A percentile compares a stretch with the other conserved stretches of the same genome.
Conservation (phyloP, 2,888 invertebrate genomes). For the Idaea biselata region DNA sequence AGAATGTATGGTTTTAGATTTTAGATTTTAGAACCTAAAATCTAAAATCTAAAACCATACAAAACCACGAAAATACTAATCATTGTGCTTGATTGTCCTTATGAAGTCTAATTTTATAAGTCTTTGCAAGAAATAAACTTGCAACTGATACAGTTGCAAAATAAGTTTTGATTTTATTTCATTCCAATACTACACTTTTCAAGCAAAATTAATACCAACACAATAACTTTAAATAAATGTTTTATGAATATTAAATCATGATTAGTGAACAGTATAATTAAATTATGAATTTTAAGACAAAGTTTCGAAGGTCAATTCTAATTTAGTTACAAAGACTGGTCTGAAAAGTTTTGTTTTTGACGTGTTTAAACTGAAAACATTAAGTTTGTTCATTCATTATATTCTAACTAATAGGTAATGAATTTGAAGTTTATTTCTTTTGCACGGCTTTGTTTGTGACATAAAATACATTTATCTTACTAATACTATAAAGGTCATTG, state of each 20-base stretch:
- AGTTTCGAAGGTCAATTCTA: neutral
- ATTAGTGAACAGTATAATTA: neutral
- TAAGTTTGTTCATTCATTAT: neutral
- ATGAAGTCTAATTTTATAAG: too few species aligned
- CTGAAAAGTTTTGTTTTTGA: neutral
- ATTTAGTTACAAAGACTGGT: neutral
- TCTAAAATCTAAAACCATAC: too few species aligned
- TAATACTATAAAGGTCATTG: too few species aligned
- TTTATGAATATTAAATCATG: neutral
- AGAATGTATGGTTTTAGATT: too few species aligned
- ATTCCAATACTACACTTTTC: neutral
- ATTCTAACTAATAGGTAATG: neutral
- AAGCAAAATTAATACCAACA: neutral
- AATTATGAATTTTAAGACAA: neutral
- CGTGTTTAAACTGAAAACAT: neutral
- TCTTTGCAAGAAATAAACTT: too few species aligned
- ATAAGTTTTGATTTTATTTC: too few species aligned
- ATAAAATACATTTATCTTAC: neutral
- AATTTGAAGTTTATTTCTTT: neutral
- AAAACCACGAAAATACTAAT: too few species aligned
- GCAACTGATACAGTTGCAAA: too few species aligned
- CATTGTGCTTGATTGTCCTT: too few species aligned
- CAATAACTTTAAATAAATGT: neutral
- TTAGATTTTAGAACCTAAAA: too few species aligned
- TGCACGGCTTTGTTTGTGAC: neutral